A percentile compares a stretch with the other conserved stretches of the same genome.
phyloP scores from a whole-genome alignment of 2,797 vertebrate genomes.

The Chromobotia macracanthus region DNA sequence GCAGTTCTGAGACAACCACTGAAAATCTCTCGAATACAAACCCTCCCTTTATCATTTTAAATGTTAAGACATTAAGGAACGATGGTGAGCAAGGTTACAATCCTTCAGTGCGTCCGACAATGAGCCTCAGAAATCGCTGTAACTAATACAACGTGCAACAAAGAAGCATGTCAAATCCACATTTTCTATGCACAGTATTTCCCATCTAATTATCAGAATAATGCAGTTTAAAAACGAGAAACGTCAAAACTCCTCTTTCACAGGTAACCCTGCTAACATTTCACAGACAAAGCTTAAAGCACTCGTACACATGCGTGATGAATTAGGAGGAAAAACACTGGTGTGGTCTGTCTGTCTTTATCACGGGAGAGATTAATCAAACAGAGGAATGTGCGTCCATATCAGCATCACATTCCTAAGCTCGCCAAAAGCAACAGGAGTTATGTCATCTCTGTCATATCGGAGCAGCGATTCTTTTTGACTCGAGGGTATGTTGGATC shows the following conservation, averaged over 20 bases:
- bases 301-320: constrained; percentile 6
- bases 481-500: constrained; percentile 3
- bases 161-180: constrained; percentile 33
- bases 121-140: constrained; percentile 12
- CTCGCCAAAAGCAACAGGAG: constrained; percentile 40
- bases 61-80: background rate
- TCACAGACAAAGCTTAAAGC: constrained; percentile 15
- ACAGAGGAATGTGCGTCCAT: constrained; percentile 43
- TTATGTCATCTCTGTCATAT: constrained; percentile 17
- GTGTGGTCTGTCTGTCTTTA: constrained; percentile 34
- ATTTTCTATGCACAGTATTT: constrained; percentile 12
- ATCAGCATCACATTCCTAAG: constrained; percentile 38
- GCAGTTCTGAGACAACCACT: background rate
- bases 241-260: constrained; percentile 17
- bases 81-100: background rate
- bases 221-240: constrained; percentile 7
- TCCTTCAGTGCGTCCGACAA: background rate
- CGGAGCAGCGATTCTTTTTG: constrained; percentile 3
- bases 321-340: constrained; percentile 13
- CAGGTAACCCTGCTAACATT: constrained; percentile 11
- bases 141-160: constrained; percentile 16
- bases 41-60: background rate
- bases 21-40: background rate
- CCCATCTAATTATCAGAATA: constrained; percentile 21
- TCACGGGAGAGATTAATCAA: constrained; percentile 42